These are phyloP conservation scores for Dendrolimus houi DNA, from an alignment of 2,888 invertebrate genomes.

Conservation along the genomic window DNA sequence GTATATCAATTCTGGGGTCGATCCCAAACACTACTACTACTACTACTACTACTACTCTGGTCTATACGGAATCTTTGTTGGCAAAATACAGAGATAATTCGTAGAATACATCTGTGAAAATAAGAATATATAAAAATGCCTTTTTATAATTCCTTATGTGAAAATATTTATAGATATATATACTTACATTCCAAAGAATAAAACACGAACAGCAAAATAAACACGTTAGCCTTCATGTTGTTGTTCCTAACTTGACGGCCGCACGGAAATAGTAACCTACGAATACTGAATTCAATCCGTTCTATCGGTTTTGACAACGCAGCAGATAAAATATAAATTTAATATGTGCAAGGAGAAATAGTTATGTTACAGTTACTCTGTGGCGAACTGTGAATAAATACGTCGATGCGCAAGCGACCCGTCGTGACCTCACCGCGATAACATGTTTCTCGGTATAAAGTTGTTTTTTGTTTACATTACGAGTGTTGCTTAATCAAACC, in stretches of 20 bases:
- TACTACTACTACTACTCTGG: too few species aligned
- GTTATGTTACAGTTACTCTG: background rate
- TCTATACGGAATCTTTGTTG: too few species aligned
- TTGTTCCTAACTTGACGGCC: constrained; percentile 14
- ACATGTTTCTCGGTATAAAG: constrained; percentile 27
- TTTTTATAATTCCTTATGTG: too few species aligned
- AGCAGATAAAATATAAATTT: too few species aligned
- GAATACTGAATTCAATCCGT: background rate
- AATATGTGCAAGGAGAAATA: too few species aligned
- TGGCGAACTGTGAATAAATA: constrained; percentile 6
- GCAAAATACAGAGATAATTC: too few species aligned
- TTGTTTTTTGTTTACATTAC: constrained; percentile 23
- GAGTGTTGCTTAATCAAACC: background rate
- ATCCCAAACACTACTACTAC: too few species aligned
- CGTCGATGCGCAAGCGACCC: constrained; percentile 25
- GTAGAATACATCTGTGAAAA: too few species aligned
- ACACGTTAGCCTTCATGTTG: constrained; percentile 43
- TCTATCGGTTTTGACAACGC: too few species aligned
- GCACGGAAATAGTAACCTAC: constrained; percentile 8
- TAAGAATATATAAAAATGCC: too few species aligned
- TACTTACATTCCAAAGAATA: constrained; percentile 58
- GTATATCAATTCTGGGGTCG: too few species aligned
- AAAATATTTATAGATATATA: constrained; percentile 15
- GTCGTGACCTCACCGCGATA: constrained; percentile 50
- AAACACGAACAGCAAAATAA: constrained; percentile 43